Base-by-base conservation (phyloP, 2,797 vertebrate species). In the Podarcis siculus region DNA sequence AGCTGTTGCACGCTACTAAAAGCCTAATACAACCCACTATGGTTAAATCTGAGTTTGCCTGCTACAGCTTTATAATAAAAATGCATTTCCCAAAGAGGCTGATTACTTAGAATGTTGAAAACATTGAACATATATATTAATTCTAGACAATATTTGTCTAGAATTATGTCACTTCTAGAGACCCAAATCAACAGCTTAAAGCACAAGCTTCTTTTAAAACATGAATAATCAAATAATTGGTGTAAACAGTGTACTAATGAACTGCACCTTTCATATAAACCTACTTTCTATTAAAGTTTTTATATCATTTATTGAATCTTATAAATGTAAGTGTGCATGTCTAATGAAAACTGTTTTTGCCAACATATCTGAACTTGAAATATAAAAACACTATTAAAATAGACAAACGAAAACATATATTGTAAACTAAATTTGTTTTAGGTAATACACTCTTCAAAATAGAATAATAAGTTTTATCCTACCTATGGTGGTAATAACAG, bases 401-500 rank as follows among this genome's bases (percentile, higher is more conserved):
- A 89, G 8, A 86, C 49, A 75, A 61, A 77, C 49, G 76, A 69
- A 45, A 81, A 93, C 21, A 88, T 66, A 94, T 79, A 86, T 64
- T 85, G 83, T 72, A 95, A 95, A 95, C 88, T 69, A 94, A 92
- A 93, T 86, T 67, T 90, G 42, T 89, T 94, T 93, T 88, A 94
- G 85, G 83, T 92, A 84, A 93, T 90, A 93, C 83, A 92, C 86
- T 90, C 61, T 85, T 89, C 88, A 94, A 96, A 96, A 96, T 55
- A 89, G 72, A 86, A 93, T 83, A 94, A 91, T 93, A 96, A 96
- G 94, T 89, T 89, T 92, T 95, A 93, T 96, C 98, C 97, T 98
- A 99, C 99, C 99, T 95, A 99, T 99, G 86, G 99, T 99, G 92
- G 99, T 99, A 97, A 99, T 99, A 96, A 99, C 98, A 90, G 99